Percentiles rank a stretch among this genome's conserved stretches.
Evolutionary conservation across 1,140 invertebrate species (phyloP).

Genomic region (Sipha flava): DNA sequence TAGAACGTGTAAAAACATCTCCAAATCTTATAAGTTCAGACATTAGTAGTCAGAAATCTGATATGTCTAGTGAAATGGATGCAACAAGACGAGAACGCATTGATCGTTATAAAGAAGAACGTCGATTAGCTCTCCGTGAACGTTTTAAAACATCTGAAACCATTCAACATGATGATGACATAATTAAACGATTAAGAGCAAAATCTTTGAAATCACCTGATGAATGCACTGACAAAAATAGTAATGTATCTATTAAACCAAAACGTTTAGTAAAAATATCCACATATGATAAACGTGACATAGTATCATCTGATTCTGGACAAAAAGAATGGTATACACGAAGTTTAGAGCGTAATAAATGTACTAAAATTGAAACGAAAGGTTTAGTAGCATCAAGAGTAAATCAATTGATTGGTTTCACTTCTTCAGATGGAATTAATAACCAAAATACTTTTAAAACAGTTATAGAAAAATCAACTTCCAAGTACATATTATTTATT

Average conservation of each 20-base stretch:
- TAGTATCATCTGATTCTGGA: not conserved
- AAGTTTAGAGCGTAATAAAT: conserved; percentile 25
- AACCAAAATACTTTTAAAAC: conserved; percentile 40
- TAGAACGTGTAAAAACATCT: conserved; percentile 45
- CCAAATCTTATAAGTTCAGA: conserved; percentile 38
- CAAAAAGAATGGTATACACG: conserved; percentile 12
- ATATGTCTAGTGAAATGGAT: conserved; percentile 43
- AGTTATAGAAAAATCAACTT: not conserved
- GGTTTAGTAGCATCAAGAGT: conserved; percentile 14
- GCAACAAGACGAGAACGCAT: conserved; percentile 40
- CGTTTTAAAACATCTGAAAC: conserved; percentile 30
- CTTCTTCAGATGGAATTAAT: not conserved
- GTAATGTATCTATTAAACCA: not conserved
- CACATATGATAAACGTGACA: not conserved
- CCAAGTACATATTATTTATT: not conserved
- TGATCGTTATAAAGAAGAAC: conserved; percentile 73
- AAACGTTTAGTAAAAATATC: conserved; percentile 6
- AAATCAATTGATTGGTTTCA: conserved; percentile 2
- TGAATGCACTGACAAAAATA: conserved; percentile 31
- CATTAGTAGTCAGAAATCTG: conserved; percentile 47
- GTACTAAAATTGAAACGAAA: not conserved
- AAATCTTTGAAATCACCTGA: conserved; percentile 65
- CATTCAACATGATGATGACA: not conserved
- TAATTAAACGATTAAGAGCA: conserved; percentile 59
- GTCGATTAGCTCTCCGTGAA: conserved; percentile 73